Evolutionary conservation across 2,888 invertebrate genomes (phyloP), one percentile per base, ranked within the genome.

Genomic region (Sinotaia quadrata): DNA sequence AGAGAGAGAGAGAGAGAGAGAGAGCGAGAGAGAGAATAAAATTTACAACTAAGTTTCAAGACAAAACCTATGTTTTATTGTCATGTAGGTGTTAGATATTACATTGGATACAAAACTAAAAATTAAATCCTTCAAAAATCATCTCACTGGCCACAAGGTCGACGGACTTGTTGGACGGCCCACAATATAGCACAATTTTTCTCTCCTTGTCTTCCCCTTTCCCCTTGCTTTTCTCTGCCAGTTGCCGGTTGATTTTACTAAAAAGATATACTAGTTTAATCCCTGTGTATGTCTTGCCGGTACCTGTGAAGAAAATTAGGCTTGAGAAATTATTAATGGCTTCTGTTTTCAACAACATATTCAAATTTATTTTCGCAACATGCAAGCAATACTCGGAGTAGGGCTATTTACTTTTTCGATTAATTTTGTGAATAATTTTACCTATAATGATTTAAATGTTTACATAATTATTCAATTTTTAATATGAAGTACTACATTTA

Each of bases 121-220:
- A 41, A 41, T 18, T 41, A 41, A 41, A 12, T 41, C 41, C 7
- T 8, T 8, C n/a, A 33, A 31, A 29, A 34, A 7, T 34, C n/a
- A 18, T 58, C 82, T 77, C 74, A 86, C 86, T 71, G 49, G 84
- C 82, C 8, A 86, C 82, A 4, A 83, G 73, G 68, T 86, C 84
- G 5, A 85, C 84, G 27, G 82, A 83, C 68, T 83, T 83, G 74
- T 86, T 84, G n/a, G 86, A 85, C 15, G 85, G 85, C 49, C 85
- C 85, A 75, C 86, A 85, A 74, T 79, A 85, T 5, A 86, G 67
- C n/a, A 85, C 81, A 68, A 84, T 83, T 24, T 75, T 75, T 58
- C 54, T 68, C 49, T 49, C 63, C 44, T 56, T 54, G 12, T 75
- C 79, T 47, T 72, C 68, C n/a, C 68, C 67, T 21, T 61, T 68